Evolutionary conservation across 1,140 invertebrate species (phyloP), one percentile per base, ranked within the genome.

Genomic region (Sesamia nonagrioides): DNA sequence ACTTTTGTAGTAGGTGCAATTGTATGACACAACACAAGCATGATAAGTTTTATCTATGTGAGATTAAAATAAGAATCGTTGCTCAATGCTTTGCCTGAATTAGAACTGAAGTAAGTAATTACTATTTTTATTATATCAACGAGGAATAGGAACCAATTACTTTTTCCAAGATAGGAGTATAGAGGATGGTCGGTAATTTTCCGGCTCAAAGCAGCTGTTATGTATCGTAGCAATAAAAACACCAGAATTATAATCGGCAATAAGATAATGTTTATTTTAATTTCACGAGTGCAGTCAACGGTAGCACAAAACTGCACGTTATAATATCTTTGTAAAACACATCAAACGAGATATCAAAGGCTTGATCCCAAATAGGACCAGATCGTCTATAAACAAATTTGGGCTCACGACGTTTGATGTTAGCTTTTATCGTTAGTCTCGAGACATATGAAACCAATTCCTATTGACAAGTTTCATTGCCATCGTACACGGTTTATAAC

Each of bases 321-420:
- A 80, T 80, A 82, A 83, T 84, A 80, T 74, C 54, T 61, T 42
- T 71, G 87, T 92, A 87, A 88, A 90, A 89, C 84, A 92, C 88
- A 92, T 92, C 90, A 94, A 94, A 93, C 82, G 82, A 77, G 81
- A 78, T 88, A 89, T 89, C 82, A 88, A 91, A 91, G 82, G 84
- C 77, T 85, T 89, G 82, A 88, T 84, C 86, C 83, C 83, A 88
- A 91, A 89, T 88, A 85, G 87, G 91, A 83, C 84, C 87, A 89
- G 86, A 84, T 78, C 81, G 81, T 69, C 80, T 81, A 83, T 88
- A 88, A 91, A 91, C 84, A 82, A 73, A 83, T 79, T 79, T 81
- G 75, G 68, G 68, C 66, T 58, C 17, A 40, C 74, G 79, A 40
- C 74, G 79, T 87, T 84, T 87, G 83, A 86, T 83, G 84, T 87